These are phyloP conservation scores for Paedocypris micromegethes DNA, from an alignment of 2,797 vertebrate genomes.

Conservation along the genomic window DNA sequence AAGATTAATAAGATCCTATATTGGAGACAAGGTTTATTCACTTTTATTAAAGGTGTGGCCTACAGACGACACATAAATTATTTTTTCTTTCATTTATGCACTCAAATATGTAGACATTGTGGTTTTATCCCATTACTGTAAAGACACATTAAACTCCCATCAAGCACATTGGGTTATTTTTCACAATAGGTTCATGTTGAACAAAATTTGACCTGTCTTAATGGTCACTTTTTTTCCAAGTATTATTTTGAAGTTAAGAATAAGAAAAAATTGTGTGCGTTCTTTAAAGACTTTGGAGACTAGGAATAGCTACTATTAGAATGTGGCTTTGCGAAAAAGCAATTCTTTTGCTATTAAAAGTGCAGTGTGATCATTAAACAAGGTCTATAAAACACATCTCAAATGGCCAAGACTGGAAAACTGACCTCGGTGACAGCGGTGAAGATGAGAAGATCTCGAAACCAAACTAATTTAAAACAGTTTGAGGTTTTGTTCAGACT, in stretches of 20 bases:
- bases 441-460: not conserved
- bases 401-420: conserved; percentile 35
- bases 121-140: conserved; percentile 68
- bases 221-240: conserved; percentile 67
- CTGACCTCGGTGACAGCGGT: conserved; percentile 28
- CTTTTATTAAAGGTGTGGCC: conserved; percentile 73
- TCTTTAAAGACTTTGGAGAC: conserved; percentile 62
- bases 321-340: conserved; percentile 47
- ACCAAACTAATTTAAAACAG: not conserved
- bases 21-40: conserved; percentile 65
- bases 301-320: conserved; percentile 64
- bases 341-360: conserved; percentile 29
- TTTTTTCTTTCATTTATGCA: conserved; percentile 71
- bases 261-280: conserved; percentile 61
- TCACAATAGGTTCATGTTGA: conserved; percentile 70
- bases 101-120: conserved; percentile 68
- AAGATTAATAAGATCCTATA: conserved; percentile 63
- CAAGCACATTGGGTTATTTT: conserved; percentile 57
- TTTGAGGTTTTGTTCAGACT: not conserved
- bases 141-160: conserved; percentile 68
- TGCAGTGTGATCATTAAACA: conserved; percentile 41
- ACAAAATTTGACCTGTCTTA: conserved; percentile 67
- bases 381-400: conserved; percentile 26
- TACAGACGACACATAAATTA: conserved; percentile 68
- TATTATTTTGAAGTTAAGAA: conserved; percentile 65